Conservation (phyloP, 2,797 vertebrate genomes). For the Pempheris klunzingeri region DNA sequence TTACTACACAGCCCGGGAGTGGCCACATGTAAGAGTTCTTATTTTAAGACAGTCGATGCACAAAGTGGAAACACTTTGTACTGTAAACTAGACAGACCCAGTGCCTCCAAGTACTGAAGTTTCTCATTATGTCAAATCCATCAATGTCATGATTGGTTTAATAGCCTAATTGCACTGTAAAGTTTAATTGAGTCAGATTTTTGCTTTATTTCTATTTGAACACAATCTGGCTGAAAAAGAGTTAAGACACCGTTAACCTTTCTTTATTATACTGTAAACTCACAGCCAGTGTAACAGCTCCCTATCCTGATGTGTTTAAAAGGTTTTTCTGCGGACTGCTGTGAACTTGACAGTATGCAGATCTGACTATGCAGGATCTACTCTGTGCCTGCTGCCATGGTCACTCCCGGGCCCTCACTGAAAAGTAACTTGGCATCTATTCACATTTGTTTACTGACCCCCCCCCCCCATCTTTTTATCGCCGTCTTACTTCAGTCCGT, state of each 20-base stretch:
- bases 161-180: conserved; percentile 1
- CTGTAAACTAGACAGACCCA: not conserved
- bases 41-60: not conserved
- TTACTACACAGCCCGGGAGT: conserved; percentile 33
- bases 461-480: not conserved
- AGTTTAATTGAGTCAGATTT: conserved; percentile 11
- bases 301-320: not conserved
- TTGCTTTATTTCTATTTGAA: conserved; percentile 14
- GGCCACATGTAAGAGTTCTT: not conserved
- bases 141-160: too few relatives aligned
- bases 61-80: not conserved
- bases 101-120: not conserved
- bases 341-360: not conserved
- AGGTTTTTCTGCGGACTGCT: not conserved
- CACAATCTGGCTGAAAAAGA: not conserved
- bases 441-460: too few relatives aligned
- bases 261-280: not conserved
- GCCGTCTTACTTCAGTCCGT: conserved; percentile 6
- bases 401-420: conserved; percentile 33
- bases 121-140: not conserved
- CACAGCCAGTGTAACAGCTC: conserved; percentile 1
- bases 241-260: not conserved
- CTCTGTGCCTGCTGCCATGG: not conserved
- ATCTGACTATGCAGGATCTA: conserved; percentile 16
- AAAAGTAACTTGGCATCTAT: not conserved